Percentiles rank a stretch among this genome's conserved stretches.
phyloP scores from a whole-genome alignment of 2,888 invertebrate species.

The Campaea margaritaria region DNA sequence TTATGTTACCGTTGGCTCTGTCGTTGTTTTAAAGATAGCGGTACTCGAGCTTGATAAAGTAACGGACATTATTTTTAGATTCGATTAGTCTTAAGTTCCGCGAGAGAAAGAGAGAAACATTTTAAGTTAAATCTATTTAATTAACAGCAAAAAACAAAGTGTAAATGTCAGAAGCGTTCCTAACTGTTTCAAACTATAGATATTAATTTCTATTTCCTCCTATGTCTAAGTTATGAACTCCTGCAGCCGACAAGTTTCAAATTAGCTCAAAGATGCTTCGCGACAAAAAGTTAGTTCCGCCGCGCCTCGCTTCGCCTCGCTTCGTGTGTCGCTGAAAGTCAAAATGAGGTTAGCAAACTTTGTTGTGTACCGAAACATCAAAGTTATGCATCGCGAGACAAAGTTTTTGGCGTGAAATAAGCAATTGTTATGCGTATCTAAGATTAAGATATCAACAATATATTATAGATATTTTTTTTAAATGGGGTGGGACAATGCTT shows the following conservation, averaged over 20 bases:
- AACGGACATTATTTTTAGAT: neutral
- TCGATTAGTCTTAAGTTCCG: neutral
- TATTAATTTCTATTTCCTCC: constrained; percentile 9
- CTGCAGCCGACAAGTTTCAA: constrained; percentile 21
- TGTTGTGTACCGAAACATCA: neutral
- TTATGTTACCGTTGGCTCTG: constrained; percentile 5
- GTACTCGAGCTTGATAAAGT: constrained; percentile 6
- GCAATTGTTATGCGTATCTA: neutral
- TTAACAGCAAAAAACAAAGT: no score
- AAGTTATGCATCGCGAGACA: no score
- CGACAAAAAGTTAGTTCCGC: constrained; percentile 21
- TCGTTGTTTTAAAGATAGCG: constrained; percentile 13
- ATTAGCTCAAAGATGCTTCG: constrained; percentile 12
- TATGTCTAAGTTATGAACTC: constrained; percentile 7
- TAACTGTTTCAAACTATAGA: constrained; percentile 1
- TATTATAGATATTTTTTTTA: neutral
- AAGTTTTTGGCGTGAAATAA: no score
- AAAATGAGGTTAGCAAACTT: neutral
- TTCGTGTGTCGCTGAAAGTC: constrained; percentile 5
- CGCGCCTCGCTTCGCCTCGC: constrained; percentile 3
- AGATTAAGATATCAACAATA: neutral
- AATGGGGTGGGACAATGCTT: no score
- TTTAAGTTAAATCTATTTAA: no score
- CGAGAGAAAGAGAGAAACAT: no score
- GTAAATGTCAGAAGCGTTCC: neutral